Conservation (phyloP, 2,797 vertebrate species). For the Naso thynnoides region DNA sequence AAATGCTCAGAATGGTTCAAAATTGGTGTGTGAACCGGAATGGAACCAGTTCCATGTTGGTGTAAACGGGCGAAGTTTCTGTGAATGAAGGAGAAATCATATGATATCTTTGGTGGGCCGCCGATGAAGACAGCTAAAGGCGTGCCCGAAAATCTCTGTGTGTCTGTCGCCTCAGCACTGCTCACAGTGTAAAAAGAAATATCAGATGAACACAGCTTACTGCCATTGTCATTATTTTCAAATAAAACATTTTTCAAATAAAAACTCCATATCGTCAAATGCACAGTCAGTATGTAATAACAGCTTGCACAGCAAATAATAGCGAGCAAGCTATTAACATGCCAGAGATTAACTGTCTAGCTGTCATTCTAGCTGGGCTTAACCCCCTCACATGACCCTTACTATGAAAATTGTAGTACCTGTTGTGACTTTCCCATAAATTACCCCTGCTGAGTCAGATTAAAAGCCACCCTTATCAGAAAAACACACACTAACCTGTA, state of each 20-base stretch:
- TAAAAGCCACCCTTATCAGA: no score
- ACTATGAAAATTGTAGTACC: neutral
- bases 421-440: no score
- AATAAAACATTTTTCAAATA: neutral
- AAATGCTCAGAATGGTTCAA: no score
- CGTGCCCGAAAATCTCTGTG: neutral
- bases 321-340: neutral
- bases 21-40: no score
- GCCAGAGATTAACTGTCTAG: neutral
- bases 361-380: neutral
- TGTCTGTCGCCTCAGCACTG: neutral
- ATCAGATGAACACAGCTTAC: neutral
- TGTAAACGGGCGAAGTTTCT: no score
- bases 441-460: no score
- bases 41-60: no score
- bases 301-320: neutral
- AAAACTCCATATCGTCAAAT: neutral
- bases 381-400: neutral
- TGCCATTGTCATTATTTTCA: no score
- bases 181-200: neutral
- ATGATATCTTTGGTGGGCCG: neutral
- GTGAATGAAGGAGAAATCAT: no score
- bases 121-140: neutral
- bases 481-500: no score
- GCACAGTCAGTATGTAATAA: neutral